Base-by-base conservation (phyloP, 2,113 vertebrate species). In the Rattus rattus region DNA sequence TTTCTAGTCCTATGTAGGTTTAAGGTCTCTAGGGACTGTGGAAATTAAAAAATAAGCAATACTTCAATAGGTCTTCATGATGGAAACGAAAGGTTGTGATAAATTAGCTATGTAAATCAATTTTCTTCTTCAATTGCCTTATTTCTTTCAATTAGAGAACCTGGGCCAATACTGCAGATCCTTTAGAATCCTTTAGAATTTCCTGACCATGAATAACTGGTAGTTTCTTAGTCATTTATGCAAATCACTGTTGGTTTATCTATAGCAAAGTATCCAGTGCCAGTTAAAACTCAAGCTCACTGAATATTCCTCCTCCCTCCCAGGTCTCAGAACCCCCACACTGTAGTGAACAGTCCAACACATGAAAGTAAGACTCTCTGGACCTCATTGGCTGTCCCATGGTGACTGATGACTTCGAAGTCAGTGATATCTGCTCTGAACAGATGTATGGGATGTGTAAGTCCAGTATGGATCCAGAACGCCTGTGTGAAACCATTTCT, bases 101-200 rank as follows among this genome's bases (percentile, higher is more conserved):
- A 91, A 94, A 90, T 79, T 36, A 73, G 90, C 76, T 73, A 33
- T 92, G 70, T 94, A 77, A 94, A 89, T 94, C 77, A 83, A 84
- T 96, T 95, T 88, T 87, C 61, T 56, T 92, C 72, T 97, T 94
- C 91, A 97, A 89, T 93, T 30, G 67, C 11, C 39, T 88, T 54
- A 76, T n/a, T 90, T 88, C 95, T 97, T 81, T 77, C 61, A 95
- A 95, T 97, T 89, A 91, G 19, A 49, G 24, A 79, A 86, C 92
- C 28, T 63, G 89, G 30, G n/a, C 70, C 49, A 76, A 11, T 84
- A 70, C 24, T 72, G 81, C 67, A 36, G 49, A 12, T 86, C 90
- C 89, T 94, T 59, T 56, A 92, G 13, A 77, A 12, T 86, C 90
- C 89, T 94, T 59, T 56, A 92, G 13, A 77, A 91, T 95, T 89